A percentile compares a stretch with the other conserved stretches of the same genome.
Conservation (phyloP, 2,888 invertebrate genomes). For the Scaeva pyrastri region DNA sequence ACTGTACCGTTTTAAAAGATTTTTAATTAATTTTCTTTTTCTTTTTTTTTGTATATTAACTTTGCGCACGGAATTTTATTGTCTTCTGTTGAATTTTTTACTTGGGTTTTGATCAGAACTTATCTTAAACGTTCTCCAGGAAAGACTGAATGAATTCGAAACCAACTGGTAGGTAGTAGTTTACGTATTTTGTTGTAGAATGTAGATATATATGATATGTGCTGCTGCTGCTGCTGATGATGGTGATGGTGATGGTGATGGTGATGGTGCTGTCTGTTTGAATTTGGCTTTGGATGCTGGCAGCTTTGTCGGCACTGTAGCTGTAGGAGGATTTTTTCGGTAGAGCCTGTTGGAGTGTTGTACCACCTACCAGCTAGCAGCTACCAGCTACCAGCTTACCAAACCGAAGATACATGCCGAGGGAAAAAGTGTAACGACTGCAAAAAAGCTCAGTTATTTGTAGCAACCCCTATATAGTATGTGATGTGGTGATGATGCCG, state of each 20-base stretch:
- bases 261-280: conserved; percentile 19
- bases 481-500: neutral
- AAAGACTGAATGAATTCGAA: conserved; percentile 63
- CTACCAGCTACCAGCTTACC: conserved; percentile 12
- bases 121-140: conserved; percentile 60
- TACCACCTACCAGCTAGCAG: conserved; percentile 18
- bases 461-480: conserved; percentile 43
- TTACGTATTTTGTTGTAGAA: conserved; percentile 36
- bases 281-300: conserved; percentile 19
- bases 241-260: conserved; percentile 20
- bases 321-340: conserved; percentile 31
- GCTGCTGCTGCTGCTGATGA: conserved; percentile 15
- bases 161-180: conserved; percentile 52
- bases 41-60: conserved; percentile 22
- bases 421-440: conserved; percentile 39
- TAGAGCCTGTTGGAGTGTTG: conserved; percentile 46
- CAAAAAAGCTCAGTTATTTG: conserved; percentile 54
- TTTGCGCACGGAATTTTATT: conserved; percentile 35
- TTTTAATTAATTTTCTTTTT: neutral
- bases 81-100: neutral
- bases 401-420: conserved; percentile 11
- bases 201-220: conserved; percentile 23
- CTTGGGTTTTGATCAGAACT: conserved; percentile 32
- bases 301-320: conserved; percentile 31
- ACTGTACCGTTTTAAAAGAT: neutral